Evolutionary conservation across 2,888 invertebrate species (phyloP).

Genomic region (Watsonalla binaria): DNA sequence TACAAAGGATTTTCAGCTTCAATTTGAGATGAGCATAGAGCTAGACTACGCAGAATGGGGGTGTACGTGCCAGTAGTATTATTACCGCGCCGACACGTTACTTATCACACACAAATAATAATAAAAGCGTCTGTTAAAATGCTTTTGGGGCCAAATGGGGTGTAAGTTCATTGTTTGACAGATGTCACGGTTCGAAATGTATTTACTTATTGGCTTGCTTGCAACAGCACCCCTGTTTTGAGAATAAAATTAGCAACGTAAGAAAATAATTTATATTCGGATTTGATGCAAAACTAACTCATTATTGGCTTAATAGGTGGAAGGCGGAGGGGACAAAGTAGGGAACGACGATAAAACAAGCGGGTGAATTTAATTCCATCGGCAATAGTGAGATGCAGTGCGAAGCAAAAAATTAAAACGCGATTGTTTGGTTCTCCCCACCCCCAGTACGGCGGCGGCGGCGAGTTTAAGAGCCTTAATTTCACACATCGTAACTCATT

Average conservation of each 20-base stretch:
- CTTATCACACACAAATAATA: slow-evolving; percentile 42
- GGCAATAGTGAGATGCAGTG: slow-evolving; percentile 55
- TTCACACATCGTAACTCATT: slow-evolving; percentile 31
- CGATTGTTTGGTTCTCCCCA: slow-evolving; percentile 52
- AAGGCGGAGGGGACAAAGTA: slow-evolving; percentile 41
- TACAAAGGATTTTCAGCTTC: slow-evolving; percentile 14
- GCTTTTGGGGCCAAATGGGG: slow-evolving; percentile 36
- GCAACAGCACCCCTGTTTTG: not conserved
- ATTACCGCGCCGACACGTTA: slow-evolving; percentile 54
- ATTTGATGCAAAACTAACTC: slow-evolving; percentile 40
- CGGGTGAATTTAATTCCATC: slow-evolving; percentile 62
- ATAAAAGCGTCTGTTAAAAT: slow-evolving; percentile 37
- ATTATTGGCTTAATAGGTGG: slow-evolving; percentile 46
- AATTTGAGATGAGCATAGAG: slow-evolving; percentile 39
- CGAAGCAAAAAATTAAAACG: slow-evolving; percentile 58
- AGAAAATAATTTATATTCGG: slow-evolving; percentile 10
- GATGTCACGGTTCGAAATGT: slow-evolving; percentile 28
- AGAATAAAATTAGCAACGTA: not conserved
- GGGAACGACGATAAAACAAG: slow-evolving; percentile 53
- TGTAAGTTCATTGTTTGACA: slow-evolving; percentile 30
- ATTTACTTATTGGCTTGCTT: slow-evolving; percentile 2
- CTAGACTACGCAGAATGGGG: slow-evolving; percentile 38
- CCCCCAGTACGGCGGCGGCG: slow-evolving; percentile 28
- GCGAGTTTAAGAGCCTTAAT: slow-evolving; percentile 27
- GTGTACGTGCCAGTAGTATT: slow-evolving; percentile 58